A percentile compares a stretch with the other conserved stretches of the same genome.
Conservation (phyloP, 2,797 vertebrate genomes). For the Pitangus sulphuratus region DNA sequence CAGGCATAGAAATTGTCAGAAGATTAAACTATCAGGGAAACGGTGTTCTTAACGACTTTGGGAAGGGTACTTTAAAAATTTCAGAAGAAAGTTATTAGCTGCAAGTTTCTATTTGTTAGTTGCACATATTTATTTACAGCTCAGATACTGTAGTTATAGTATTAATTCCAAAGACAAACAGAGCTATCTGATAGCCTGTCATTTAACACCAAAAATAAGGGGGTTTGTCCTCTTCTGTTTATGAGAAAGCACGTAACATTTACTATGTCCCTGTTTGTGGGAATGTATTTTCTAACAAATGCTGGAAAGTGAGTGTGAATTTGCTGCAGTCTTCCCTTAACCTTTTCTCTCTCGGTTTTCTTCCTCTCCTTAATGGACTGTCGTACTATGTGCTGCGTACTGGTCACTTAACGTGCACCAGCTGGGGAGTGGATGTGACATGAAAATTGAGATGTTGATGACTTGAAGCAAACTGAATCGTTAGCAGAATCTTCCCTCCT, state of each 20-base stretch:
- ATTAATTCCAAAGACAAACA: background rate
- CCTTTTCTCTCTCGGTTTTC: background rate
- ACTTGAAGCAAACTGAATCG: background rate
- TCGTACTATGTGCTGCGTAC: background rate
- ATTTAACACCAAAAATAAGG: background rate
- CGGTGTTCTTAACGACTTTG: background rate
- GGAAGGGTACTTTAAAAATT: background rate
- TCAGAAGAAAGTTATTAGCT: background rate
- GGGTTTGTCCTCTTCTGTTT: background rate
- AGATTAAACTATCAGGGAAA: background rate
- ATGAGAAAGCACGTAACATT: background rate
- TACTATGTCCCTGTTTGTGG: background rate
- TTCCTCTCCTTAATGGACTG: background rate
- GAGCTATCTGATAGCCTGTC: background rate
- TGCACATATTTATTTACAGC: background rate
- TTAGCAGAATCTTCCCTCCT: background rate
- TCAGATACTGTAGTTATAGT: background rate
- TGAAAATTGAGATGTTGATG: slow-evolving; percentile 3
- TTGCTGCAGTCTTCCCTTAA: background rate
- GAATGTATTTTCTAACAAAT: background rate
- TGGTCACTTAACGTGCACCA: background rate
- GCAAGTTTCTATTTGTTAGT: background rate
- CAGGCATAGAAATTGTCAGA: background rate
- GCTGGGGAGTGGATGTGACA: background rate
- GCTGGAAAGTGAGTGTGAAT: background rate